These are phyloP conservation scores for Zapus hudsonius DNA, from an alignment of 2,113 vertebrate genomes.

Conservation along the genomic window DNA sequence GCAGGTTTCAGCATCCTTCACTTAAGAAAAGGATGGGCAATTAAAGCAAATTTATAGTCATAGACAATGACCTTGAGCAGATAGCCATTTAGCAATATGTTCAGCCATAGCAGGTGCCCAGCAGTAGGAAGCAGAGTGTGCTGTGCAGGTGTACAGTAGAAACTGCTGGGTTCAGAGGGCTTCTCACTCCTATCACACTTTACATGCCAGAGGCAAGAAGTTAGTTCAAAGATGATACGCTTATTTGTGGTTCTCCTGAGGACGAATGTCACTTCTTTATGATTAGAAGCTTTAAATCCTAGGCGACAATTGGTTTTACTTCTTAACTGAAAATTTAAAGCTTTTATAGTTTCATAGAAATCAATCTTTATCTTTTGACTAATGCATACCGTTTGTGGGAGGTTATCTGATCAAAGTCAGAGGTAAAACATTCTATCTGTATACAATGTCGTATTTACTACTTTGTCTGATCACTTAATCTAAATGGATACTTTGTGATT, in stretches of 20 bases:
- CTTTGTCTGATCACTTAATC: not conserved
- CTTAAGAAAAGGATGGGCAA: not conserved
- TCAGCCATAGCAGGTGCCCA: not conserved
- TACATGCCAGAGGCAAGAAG: not conserved
- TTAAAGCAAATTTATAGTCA: not conserved
- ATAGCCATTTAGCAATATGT: not conserved
- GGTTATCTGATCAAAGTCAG: not conserved
- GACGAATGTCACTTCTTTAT: not conserved
- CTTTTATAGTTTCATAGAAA: constrained; percentile 57
- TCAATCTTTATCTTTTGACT: constrained; percentile 62
- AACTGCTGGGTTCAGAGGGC: not conserved
- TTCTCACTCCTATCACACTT: not conserved
- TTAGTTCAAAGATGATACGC: not conserved
- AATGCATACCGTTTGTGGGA: constrained; percentile 31
- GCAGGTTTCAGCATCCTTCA: not conserved
- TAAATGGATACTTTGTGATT: not conserved
- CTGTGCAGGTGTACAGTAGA: accelerated
- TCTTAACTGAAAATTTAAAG: constrained; percentile 46
- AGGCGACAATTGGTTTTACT: constrained; percentile 52
- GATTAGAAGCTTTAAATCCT: constrained; percentile 58
- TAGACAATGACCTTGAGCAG: not conserved
- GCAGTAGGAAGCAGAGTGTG: not conserved
- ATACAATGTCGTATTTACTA: not conserved
- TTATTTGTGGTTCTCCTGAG: not conserved
- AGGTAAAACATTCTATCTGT: not conserved